Base-by-base conservation (phyloP, 1,140 invertebrate species). In the Brachionus rotundiformis region DNA sequence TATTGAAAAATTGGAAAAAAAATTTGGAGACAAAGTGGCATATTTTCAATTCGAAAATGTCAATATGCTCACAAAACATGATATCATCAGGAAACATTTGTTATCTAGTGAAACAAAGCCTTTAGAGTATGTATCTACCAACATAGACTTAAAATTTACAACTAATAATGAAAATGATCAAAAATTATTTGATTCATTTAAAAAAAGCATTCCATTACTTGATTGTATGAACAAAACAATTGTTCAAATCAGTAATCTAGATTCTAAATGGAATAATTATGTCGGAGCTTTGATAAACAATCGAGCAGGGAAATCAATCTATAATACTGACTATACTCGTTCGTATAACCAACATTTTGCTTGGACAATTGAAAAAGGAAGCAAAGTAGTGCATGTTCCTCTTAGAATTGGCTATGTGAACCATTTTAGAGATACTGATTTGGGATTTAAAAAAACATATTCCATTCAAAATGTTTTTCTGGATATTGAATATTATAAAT, bases 341-440 rank as follows among this genome's bases (percentile, higher is more conserved):
- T 73, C 68, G 19, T 73, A 41, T 19, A 73, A 73, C 44, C 68
- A 73, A 23, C 68, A 73, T 73, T 73, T 73, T 73, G 68, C 68
- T 16, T 73, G 68, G 68, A 73, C 0, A 0, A 73, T 31, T 3
- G 23, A n/a, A 13, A 10, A 13, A 33, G 16, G 5, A 29, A 41
- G 13, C 16, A 73, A 6, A 19, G 13, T 6, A 73, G 39, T 73
- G 3, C 23, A 6, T 23, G 36, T 73, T 11, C 36, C 68, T 8
- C 10, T 73, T 13, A 16, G 44, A 25, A 16, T 41, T 23, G 68
- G 68, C 23, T 73, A 73, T 73, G 39, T 73, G 3, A 73, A 13
- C 19, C 68, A 73, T 41, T 73, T 73, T 44, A 73, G 68, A 47
- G 68, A 73, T 41, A 23, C 3, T 11, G 39, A 41, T 41, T 27